Evolutionary conservation across 2,113 vertebrate genomes (phyloP), one percentile per base, ranked within the genome.

Genomic region (Poecilia latipinna): DNA sequence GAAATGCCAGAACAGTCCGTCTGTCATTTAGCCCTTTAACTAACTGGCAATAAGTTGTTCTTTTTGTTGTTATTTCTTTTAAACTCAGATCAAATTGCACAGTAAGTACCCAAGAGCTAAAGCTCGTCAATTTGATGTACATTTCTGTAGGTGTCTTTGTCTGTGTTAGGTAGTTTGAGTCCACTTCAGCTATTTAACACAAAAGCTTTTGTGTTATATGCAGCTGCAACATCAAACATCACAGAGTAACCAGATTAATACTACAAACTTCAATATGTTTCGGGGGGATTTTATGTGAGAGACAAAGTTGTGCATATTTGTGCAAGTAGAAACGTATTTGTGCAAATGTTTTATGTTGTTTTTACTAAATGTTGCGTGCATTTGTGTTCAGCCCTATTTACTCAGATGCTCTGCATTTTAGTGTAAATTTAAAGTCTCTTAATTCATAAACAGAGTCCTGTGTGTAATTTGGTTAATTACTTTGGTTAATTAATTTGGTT

Each of bases 71-170:
- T 10, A 57, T 57, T 67, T 82, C 90, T 75, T 78, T 91, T 87
- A 81, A 92, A 93, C 91, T 87, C 19, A 98, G 97, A 98, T 91
- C 96, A 98, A 95, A 95, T 96, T 89, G 86, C 96, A 92, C 95
- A 95, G 97, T 98, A 91, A 97, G 97, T 97, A 97, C 79, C 29
- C 22, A 71, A 0, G 12, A 3, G 37, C 1, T 60, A 10, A 24
- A 4, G 29, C 35, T 24, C 68, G 15, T 75, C 65, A 64, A 26
- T 81, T 62, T 73, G 73, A 64, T 60, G 29, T 79, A 37, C 28
- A 48, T 29, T 65, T 48, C 51, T 57, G 51, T 57, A 24, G 71
- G 12, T 64, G 10, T 79, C 3, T n/a, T n/a, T 71, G 39, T 75
- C 29, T 75, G 80, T 62, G 63, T 75, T 70, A 44, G 69, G 69